Base-by-base conservation (phyloP, 37 sponge, comb jelly and placozoan genomes). In the Halichondria panicea region DNA sequence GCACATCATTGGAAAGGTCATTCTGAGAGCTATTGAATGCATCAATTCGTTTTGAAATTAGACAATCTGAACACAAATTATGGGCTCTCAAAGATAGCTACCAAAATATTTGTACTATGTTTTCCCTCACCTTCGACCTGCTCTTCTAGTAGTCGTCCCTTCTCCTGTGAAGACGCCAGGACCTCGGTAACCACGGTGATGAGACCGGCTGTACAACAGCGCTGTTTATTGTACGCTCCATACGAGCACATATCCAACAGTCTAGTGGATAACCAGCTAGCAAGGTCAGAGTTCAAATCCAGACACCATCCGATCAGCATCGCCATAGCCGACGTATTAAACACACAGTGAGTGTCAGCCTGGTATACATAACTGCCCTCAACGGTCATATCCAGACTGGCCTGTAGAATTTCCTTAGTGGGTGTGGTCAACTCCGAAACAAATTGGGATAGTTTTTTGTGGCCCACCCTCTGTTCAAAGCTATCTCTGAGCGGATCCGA, bases 201-300 rank as follows among this genome's bases (percentile, higher is more conserved):
- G 31, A 86, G 38, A 19, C 94, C 87, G 9, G 66, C 87, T 41
- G 55, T 55, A 43, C 94, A 93, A 68, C 94, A 93, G 48, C 65
- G 73, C 79, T 88, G 89, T 46, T 74, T 58, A 66, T 93, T 93
- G 72, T 78, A 80, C 0, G 80, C 67, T 33, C 66, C 72, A 36
- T 13, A 32, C 30, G 68, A 34, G 50, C 79, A 79, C 22, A 86
- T 43, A 52, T 86, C 81, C 19, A 48, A 55, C 25, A 86, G 66
- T 21, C 72, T 39, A 21, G n/a, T 37, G 21, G 72, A 68, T 56
- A 86, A 50, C 88, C 82, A 81, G n/a, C 18, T 24, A 59, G 61
- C 54, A 21, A 75, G 71, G 55, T 28, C 18, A 33, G 6, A 30
- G 50, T 83, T 58, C 48, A 88, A 43, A 22, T 57, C 21, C 28